Evolutionary conservation across 2,113 vertebrate genomes (phyloP), one percentile per base, ranked within the genome.

Genomic region (western clawed frog (Xenopus tropicalis)): DNA sequence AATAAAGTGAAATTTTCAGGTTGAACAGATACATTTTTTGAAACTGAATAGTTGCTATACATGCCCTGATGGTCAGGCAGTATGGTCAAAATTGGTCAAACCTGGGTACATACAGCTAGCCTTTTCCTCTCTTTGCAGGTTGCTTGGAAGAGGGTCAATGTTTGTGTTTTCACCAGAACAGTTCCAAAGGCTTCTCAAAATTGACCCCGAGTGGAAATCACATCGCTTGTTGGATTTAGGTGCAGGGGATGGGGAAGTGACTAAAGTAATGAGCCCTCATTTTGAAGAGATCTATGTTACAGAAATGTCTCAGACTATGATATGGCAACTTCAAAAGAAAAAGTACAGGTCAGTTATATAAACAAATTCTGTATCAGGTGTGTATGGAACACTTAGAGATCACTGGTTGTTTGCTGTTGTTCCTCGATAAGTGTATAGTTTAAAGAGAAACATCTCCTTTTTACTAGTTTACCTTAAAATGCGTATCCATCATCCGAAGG

Each of bases 71-170:
- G 29, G 6, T 37, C 29, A 37, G 29, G 29, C 29, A 37, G 29
- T 37, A 37, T 37, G 29, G 29, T 37, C 1, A 5, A 2, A 37
- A 37, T 7, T 37, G 6, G 29, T 37, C 29, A 5, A 37, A 37
- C 29, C 29, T 37, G 29, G 29, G 29, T 37, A 37, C 29, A 7
- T 8, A 37, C 10, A 9, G 29, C 5, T 37, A 5, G 2, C 29
- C 29, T 37, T 8, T 6, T 37, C 10, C 29, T 37, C 29, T 37
- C 29, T 37, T 37, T 37, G 29, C 85, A 98, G 97, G 83, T 91
- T 98, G 80, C 91, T 98, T 79, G 95, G 96, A 77, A 92, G 97
- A 14, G 97, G 97, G 66, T 98, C 96, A 17, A 99, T 98, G 96
- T 99, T 98, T 80, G 95, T 99, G 65, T 98, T 98, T 83, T 99